Evolutionary conservation across 2,888 invertebrate genomes (phyloP), one percentile per base, ranked within the genome.

Genomic region (Dolichopus griseipennis): DNA sequence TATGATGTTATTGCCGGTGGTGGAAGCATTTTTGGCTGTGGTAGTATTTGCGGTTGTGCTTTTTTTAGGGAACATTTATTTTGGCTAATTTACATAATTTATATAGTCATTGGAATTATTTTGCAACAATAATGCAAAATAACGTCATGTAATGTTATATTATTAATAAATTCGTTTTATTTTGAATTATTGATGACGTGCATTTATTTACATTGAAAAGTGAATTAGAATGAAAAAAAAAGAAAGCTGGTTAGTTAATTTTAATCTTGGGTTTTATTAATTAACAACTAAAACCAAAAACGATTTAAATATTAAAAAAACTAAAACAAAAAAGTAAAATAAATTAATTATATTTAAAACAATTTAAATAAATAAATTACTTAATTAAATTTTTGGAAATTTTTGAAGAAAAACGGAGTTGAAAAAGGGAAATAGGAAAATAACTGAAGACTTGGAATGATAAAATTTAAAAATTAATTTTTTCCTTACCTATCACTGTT

Each of bases 261-360:
- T 10, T 2, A 37, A 37, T 37, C 12, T 2, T 7, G 37, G 8
- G 8, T 37, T 37, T 10, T 10, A 37, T 37, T 10, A 37, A 5
- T 37, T 37, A 5, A 37, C 15, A 20, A 9, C 3, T 4, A 61
- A 61, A 4, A 20, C 6, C 7, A 61, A 61, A 61, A 61, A 20
- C 61, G 2, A 61, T 4, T 7, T 61, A 61, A 20, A 20, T 2
- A 20, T 34, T 34, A 64, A 18, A 18, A 4, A 22, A 22, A 64
- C 18, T 18, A 1, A 33, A 18, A 20, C 76, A 75, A 76, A 75
- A 77, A 77, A 75, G 77, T 27, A 2, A 27, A 27, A 75, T 76
- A 75, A 76, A 77, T 78, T 76, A 72, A 71, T 22, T 65, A 65
- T 64, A 20, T 20, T n/a, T 20, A 61, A 12, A 61, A 20, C 5